Percentiles rank a stretch among this genome's conserved stretches.
phyloP scores from a whole-genome alignment of 2,888 invertebrate species.

The Monopis laevigella region DNA sequence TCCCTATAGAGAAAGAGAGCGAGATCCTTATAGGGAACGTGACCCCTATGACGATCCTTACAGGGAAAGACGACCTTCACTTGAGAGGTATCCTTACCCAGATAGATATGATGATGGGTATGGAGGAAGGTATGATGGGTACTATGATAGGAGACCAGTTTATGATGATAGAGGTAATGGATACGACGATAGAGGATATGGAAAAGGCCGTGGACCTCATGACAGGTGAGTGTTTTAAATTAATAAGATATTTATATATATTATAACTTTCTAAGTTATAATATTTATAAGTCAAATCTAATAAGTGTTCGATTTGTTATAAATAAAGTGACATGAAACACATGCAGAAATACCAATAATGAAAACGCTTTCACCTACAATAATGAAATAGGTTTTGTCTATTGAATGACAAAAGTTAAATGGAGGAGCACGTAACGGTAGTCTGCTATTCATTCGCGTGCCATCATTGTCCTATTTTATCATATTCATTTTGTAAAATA shows the following conservation, averaged over 20 bases:
- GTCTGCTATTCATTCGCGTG: slow-evolving; percentile 16
- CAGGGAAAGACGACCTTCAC: slow-evolving; percentile 37
- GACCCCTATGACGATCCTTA: slow-evolving; percentile 38
- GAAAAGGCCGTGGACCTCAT: slow-evolving; percentile 55
- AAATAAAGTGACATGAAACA: neutral
- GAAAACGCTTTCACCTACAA: slow-evolving; percentile 29
- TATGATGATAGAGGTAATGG: slow-evolving; percentile 30
- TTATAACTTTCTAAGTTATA: too few relatives aligned
- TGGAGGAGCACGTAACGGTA: slow-evolving; percentile 18
- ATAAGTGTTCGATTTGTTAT: too few relatives aligned
- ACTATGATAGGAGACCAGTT: slow-evolving; percentile 32
- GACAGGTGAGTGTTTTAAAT: slow-evolving; percentile 40
- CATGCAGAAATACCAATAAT: slow-evolving; percentile 17
- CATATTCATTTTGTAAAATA: neutral
- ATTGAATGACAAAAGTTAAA: too few relatives aligned
- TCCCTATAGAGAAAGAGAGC: slow-evolving; percentile 39
- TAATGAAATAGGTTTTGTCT: slow-evolving; percentile 9
- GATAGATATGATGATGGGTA: slow-evolving; percentile 27
- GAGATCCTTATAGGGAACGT: slow-evolving; percentile 23
- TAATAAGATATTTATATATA: neutral
- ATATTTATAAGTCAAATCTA: neutral
- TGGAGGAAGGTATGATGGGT: slow-evolving; percentile 25
- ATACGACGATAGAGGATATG: slow-evolving; percentile 39
- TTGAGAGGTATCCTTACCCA: slow-evolving; percentile 36
- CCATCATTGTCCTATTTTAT: slow-evolving; percentile 12